phyloP scores from a whole-genome alignment of 92 coral and sea anemone genomes.

The Epizoanthus ramosus region DNA sequence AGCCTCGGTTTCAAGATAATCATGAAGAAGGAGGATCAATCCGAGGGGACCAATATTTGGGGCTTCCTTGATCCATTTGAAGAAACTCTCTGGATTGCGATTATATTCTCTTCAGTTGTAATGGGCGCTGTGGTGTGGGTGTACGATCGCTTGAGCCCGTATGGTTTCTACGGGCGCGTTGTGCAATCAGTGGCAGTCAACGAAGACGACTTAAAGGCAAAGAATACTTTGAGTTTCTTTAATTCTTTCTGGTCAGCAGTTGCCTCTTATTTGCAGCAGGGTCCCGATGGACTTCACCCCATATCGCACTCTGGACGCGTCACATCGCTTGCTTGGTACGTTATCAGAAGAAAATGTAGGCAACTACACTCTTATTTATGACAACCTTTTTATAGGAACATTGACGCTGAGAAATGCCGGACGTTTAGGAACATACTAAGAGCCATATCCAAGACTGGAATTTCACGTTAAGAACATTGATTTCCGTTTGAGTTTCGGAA shows the following conservation, averaged over 20 bases:
- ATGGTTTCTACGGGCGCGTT: slow-evolving; percentile 82
- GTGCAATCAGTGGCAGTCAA: slow-evolving; percentile 68
- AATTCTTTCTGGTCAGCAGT: slow-evolving; percentile 89
- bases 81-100: slow-evolving; percentile 75
- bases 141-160: slow-evolving; percentile 78
- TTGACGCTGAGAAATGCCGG: no score
- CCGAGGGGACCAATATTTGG: slow-evolving; percentile 68
- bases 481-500: no score
- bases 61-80: slow-evolving; percentile 90
- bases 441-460: no score
- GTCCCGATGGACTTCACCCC: slow-evolving; percentile 80
- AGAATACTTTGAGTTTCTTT: slow-evolving; percentile 69
- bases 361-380: background rate
- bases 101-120: slow-evolving; percentile 67
- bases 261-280: slow-evolving; percentile 84
- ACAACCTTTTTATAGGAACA: no score
- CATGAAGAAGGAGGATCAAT: slow-evolving; percentile 72
- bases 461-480: no score
- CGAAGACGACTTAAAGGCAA: slow-evolving; percentile 62
- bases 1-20: slow-evolving; percentile 77
- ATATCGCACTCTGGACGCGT: slow-evolving; percentile 79
- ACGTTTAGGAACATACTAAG: no score
- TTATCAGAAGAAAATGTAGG: background rate
- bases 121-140: slow-evolving; percentile 72
- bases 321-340: slow-evolving; percentile 79